Evolutionary conservation across 2,113 vertebrate genomes (phyloP).

Genomic region (Takifugu bimaculatus): DNA sequence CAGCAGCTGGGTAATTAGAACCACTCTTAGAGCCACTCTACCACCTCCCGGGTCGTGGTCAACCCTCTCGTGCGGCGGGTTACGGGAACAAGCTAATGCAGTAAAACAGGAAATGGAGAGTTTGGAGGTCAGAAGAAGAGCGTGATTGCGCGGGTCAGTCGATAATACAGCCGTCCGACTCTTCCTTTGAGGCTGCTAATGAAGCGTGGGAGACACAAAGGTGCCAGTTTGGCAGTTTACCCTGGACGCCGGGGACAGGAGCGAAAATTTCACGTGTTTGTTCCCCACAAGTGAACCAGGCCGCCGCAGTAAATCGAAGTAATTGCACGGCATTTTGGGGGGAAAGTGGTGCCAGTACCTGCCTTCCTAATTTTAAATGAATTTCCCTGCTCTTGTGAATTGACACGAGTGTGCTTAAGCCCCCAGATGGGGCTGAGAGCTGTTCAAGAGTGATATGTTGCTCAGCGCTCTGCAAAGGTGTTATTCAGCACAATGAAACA

Average conservation of each 20-base stretch:
- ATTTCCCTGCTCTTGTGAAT: conserved; percentile 39
- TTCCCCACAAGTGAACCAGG: conserved; percentile 32
- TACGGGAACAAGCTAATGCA: conserved; percentile 48
- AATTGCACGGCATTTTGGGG: conserved; percentile 46
- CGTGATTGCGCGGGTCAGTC: conserved; percentile 56
- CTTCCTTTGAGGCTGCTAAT: conserved; percentile 60
- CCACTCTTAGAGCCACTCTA: conserved; percentile 26
- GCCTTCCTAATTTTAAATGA: conserved; percentile 44
- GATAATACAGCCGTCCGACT: conserved; percentile 42
- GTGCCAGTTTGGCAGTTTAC: conserved; percentile 44
- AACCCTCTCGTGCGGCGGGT: conserved; percentile 40
- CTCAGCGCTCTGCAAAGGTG: conserved; percentile 41
- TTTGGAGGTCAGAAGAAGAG: conserved; percentile 57
- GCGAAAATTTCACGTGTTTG: conserved; percentile 16
- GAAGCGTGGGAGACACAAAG: conserved; percentile 42
- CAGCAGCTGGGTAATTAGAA: conserved; percentile 50
- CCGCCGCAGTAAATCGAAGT: conserved; percentile 39
- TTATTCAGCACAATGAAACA: conserved; percentile 54
- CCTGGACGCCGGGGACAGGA: conserved; percentile 27
- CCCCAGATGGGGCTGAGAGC: conserved; percentile 49
- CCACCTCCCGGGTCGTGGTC: conserved; percentile 38
- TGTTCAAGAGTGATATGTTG: conserved; percentile 54
- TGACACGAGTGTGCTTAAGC: conserved; percentile 53
- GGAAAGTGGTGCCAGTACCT: conserved; percentile 38
- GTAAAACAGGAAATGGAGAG: conserved; percentile 49